Evolutionary conservation across 2,888 invertebrate genomes (phyloP).

Genomic region (Criorhina ranunculi): DNA sequence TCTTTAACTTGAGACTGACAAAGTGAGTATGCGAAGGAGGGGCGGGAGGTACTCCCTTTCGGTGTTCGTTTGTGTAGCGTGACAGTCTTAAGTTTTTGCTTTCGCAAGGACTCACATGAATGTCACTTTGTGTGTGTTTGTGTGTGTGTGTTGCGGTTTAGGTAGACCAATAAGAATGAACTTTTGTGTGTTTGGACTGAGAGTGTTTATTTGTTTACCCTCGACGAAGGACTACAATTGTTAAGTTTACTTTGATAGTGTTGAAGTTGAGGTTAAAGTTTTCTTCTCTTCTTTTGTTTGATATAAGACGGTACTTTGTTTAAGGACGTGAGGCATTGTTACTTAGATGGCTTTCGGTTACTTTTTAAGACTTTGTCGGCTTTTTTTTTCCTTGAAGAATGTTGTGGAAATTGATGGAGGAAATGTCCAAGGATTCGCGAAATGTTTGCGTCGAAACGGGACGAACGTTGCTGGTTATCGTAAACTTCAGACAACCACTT

Average conservation of each 20-base stretch:
- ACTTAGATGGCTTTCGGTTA: constrained; percentile 25
- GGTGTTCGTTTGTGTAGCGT: constrained; percentile 30
- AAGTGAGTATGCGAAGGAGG: not conserved
- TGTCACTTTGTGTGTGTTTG: constrained; percentile 1
- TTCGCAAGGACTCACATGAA: not conserved
- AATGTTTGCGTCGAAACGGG: no score
- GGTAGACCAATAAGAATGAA: constrained; percentile 36
- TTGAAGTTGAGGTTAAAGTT: constrained; percentile 39
- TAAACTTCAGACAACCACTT: no score
- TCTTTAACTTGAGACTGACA: constrained; percentile 13
- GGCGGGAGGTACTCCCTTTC: not conserved
- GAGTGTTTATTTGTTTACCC: constrained; percentile 54
- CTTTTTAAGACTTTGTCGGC: not conserved
- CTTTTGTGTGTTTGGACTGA: constrained; percentile 18
- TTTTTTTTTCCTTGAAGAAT: constrained; percentile 1
- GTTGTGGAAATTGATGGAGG: no score
- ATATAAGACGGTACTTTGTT: constrained; percentile 24
- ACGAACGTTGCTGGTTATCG: no score
- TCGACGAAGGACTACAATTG: constrained; percentile 22
- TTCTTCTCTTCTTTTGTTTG: constrained; percentile 14
- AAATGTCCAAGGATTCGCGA: no score
- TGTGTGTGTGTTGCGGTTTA: constrained; percentile 26
- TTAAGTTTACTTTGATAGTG: constrained; percentile 50
- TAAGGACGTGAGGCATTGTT: constrained; percentile 18
- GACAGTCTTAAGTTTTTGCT: constrained; percentile 40